Evolutionary conservation across 1,140 invertebrate genomes (phyloP).

Genomic region (Andrena cerasifolii): DNA sequence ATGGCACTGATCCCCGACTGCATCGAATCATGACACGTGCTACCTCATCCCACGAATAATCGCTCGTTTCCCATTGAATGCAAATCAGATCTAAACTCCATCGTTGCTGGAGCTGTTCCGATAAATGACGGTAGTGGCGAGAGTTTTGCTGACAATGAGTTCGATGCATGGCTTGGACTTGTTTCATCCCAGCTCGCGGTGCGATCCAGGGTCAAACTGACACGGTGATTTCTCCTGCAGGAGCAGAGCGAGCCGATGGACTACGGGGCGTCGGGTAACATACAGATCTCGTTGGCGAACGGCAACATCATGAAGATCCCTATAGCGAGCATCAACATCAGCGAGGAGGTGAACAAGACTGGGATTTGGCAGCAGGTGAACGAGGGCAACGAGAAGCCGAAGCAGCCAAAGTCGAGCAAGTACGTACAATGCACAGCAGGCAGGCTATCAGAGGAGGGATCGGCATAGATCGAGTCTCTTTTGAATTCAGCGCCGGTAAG

Average conservation of each 20-base stretch:
- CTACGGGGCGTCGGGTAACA: conserved; percentile 84
- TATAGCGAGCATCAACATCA: conserved; percentile 93
- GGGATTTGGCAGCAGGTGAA: conserved; percentile 97
- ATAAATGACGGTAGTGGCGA: conserved; percentile 13
- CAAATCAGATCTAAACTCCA: background rate
- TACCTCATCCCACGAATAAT: background rate
- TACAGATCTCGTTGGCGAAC: conserved; percentile 94
- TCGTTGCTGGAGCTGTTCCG: conserved; percentile 5
- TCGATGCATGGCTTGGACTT: conserved; percentile 61
- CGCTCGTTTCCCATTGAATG: conserved; percentile 4
- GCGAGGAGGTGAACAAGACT: conserved; percentile 96
- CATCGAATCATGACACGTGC: background rate
- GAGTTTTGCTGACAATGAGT: conserved; percentile 45
- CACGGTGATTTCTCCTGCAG: conserved; percentile 62
- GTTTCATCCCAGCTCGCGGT: background rate
- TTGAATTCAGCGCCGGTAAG: conserved; percentile 71
- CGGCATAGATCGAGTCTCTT: no score
- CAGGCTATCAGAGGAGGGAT: no score
- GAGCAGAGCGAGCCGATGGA: conserved; percentile 76
- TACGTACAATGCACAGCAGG: conserved; percentile 64
- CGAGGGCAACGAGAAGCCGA: conserved; percentile 82
- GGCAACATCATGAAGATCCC: conserved; percentile 97
- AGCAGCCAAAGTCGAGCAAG: conserved; percentile 78
- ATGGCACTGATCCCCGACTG: background rate
- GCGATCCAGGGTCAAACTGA: conserved; percentile 11